Conservation (phyloP, 2,888 invertebrate genomes). For the Matsumyia berberina region DNA sequence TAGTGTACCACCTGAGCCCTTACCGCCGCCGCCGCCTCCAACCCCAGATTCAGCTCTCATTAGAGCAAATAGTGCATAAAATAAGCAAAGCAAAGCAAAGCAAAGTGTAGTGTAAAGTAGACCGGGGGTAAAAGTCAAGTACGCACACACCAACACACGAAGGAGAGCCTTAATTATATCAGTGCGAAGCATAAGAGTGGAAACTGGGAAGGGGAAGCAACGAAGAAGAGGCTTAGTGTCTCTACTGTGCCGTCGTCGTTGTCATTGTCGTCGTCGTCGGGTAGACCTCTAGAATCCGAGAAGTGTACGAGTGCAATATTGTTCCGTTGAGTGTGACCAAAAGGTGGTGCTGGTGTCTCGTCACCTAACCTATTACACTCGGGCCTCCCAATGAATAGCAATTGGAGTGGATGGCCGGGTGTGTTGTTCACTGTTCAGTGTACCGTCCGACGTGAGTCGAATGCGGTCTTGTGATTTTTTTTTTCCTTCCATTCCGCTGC, state of each 20-base stretch:
- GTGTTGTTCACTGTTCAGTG: constrained; percentile 51
- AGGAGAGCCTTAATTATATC: constrained; percentile 66
- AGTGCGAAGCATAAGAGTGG: constrained; percentile 31
- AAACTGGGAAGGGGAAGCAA: constrained; percentile 29
- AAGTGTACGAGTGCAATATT: constrained; percentile 47
- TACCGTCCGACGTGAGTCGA: constrained; percentile 59
- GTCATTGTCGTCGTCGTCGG: no score
- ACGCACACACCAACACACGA: constrained; percentile 38
- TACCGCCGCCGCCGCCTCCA: constrained; percentile 2
- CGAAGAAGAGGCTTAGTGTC: constrained; percentile 59
- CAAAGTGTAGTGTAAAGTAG: constrained; percentile 60
- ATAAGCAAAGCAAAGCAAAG: constrained; percentile 66
- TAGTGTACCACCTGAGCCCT: not conserved
- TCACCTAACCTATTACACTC: constrained; percentile 37
- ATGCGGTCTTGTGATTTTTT: constrained; percentile 34
- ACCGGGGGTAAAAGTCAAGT: constrained; percentile 69
- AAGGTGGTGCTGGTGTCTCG: constrained; percentile 67
- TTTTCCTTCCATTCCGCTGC: not conserved
- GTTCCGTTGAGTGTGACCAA: constrained; percentile 63
- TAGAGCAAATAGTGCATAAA: constrained; percentile 72
- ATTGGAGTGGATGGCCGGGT: constrained; percentile 36
- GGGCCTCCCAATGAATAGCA: constrained; percentile 29
- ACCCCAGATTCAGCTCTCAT: constrained; percentile 35
- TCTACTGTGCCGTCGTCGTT: no score
- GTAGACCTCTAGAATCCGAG: constrained; percentile 13